Percentiles rank a stretch among this genome's conserved stretches.
Evolutionary conservation across 2,888 invertebrate species (phyloP).

Genomic region (Zygogramma bicolorata): DNA sequence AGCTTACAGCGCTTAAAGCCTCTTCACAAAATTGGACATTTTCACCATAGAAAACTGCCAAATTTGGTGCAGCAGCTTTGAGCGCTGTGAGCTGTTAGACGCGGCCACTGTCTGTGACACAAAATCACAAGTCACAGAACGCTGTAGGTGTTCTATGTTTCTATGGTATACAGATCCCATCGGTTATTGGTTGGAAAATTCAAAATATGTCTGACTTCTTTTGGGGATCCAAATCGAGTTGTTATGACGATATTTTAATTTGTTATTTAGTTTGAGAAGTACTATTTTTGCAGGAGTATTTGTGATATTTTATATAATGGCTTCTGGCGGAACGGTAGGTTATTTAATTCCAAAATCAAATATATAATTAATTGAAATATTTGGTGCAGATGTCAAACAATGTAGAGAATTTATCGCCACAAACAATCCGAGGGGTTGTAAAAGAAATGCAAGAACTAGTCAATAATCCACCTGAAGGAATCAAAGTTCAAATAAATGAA

Average conservation of each 20-base stretch:
- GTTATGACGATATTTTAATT: conserved; percentile 51
- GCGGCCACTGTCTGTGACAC: no score
- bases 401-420: conserved; percentile 95
- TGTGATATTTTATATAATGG: conserved; percentile 51
- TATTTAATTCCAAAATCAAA: conserved; percentile 8
- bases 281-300: conserved; percentile 42
- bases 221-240: conserved; percentile 46
- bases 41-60: no score
- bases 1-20: no score
- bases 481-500: conserved; percentile 89
- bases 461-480: conserved; percentile 89
- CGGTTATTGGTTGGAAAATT: conserved; percentile 58
- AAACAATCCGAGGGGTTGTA: conserved; percentile 87
- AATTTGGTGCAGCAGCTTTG: no score
- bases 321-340: conserved; percentile 52
- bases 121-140: not conserved
- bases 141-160: no score
- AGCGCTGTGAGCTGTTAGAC: no score
- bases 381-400: conserved; percentile 79
- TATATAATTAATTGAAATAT: conserved; percentile 16
- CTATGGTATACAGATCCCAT: no score
- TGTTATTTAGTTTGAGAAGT: conserved; percentile 40
- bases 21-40: no score
- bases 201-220: conserved; percentile 53
- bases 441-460: conserved; percentile 90